Base-by-base conservation (phyloP, 1,140 invertebrate species). In the Drosophila seguyi region DNA sequence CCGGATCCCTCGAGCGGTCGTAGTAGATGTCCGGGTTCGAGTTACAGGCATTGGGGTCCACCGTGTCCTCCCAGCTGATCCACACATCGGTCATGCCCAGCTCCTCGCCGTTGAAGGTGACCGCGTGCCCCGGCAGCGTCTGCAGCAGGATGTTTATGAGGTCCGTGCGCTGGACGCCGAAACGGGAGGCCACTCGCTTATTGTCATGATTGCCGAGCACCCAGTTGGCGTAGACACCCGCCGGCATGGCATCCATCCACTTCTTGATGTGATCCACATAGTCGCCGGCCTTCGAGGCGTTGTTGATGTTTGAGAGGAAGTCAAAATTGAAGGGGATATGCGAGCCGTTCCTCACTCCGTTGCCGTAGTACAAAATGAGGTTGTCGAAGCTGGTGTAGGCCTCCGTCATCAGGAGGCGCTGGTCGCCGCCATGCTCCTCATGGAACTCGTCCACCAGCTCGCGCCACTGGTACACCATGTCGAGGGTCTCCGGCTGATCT, bases 51-150 rank as follows among this genome's bases (percentile, higher is more conserved):
- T 58, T 60, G 0, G 91, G 91, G 58, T 92, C 91, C 1, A 92
- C 91, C 1, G 94, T 95, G n/a, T 94, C 93, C 50, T 94, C 91
- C 93, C 93, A 95, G 11, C 91, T 92, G 0, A 95, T 93, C n/a
- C 63, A 81, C 0, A 94, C 95, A 91, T 97, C 95, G 11, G 94
- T 93, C 96, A 97, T 97, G 0, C 95, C 97, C 20, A 98, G 94
- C 92, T 98, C 97, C 92, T 97, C 97, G 13, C 97, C 97, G 85
- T 96, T 95, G 90, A 96, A 97, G 38, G 95, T 94, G 16, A 96
- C 93, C 0, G 95, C 93, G 16, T 95, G 94, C 0, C 96, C 96
- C 1, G 95, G 95, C 42, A 96, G 81, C 0, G 96, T 91, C 62
- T 95, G 92, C 6, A 94, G 93, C 25, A 97, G 78, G 86, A 96